A percentile compares a stretch with the other conserved stretches of the same genome.
phyloP scores from a whole-genome alignment of 2,888 invertebrate genomes.

The Choristoneura rosaceana region DNA sequence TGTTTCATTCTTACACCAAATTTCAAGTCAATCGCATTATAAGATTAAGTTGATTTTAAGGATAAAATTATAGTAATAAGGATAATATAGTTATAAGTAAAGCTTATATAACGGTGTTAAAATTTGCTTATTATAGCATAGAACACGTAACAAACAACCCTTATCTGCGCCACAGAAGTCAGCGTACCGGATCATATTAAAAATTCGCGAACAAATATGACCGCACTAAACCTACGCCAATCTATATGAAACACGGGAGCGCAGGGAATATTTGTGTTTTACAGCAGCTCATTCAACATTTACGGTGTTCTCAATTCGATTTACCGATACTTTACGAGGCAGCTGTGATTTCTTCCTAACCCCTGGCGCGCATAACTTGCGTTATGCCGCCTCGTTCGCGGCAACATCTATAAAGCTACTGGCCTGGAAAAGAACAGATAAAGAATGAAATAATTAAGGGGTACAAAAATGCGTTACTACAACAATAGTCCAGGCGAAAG shows the following conservation, averaged over 20 bases:
- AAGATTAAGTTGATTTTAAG: too few species aligned
- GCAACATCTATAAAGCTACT: constrained; percentile 33
- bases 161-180: neutral
- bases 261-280: constrained; percentile 40
- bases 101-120: too few species aligned
- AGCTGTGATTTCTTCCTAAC: constrained; percentile 58
- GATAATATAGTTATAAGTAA: too few species aligned
- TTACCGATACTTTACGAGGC: constrained; percentile 51
- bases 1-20: too few species aligned
- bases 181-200: neutral
- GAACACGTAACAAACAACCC: neutral
- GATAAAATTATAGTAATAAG: too few species aligned
- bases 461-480: neutral
- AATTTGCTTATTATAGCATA: neutral
- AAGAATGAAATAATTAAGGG: constrained; percentile 14
- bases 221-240: constrained; percentile 16
- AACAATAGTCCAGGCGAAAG: neutral
- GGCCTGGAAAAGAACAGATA: constrained; percentile 19
- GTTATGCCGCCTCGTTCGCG: constrained; percentile 23
- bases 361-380: constrained; percentile 42
- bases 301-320: constrained; percentile 39
- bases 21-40: too few species aligned
- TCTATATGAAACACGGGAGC: constrained; percentile 22
- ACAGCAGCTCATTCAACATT: constrained; percentile 43
- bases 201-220: constrained; percentile 6